Evolutionary conservation across 2,113 vertebrate genomes (phyloP).

Genomic region (Leiothrix lutea): DNA sequence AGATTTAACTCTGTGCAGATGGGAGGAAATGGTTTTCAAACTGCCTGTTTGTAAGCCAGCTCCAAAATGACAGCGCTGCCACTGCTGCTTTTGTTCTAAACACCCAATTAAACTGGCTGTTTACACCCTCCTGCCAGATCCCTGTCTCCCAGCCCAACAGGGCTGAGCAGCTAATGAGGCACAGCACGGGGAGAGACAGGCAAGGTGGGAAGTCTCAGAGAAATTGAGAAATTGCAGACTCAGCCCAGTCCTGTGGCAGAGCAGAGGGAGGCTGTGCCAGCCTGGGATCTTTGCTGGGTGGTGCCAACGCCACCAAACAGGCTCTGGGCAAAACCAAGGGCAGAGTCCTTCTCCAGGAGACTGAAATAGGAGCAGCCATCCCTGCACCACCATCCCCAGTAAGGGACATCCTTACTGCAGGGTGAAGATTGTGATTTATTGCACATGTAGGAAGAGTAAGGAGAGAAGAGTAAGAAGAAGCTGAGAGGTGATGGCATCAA

Average conservation of each 20-base stretch:
- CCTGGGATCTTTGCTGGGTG: background rate
- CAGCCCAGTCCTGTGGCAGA: background rate
- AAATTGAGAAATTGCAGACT: background rate
- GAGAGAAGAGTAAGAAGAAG: background rate
- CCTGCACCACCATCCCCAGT: background rate
- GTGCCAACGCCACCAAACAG: background rate
- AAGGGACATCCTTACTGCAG: background rate
- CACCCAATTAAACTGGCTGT: constrained; percentile 70
- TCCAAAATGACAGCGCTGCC: constrained; percentile 17
- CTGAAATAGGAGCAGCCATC: background rate
- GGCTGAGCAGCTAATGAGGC: constrained; percentile 68
- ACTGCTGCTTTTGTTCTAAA: constrained; percentile 55
- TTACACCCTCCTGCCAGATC: constrained; percentile 59
- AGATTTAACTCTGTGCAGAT: constrained; percentile 26
- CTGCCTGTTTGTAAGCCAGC: constrained; percentile 38
- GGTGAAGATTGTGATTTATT: background rate
- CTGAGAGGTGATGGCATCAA: background rate
- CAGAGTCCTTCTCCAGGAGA: background rate
- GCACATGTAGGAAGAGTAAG: background rate
- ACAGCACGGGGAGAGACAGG: background rate
- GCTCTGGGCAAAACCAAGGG: background rate
- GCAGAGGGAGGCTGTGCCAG: background rate
- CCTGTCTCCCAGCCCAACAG: constrained; percentile 44
- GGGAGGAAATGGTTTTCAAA: constrained; percentile 36
- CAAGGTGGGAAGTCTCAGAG: background rate